These are phyloP conservation scores for Conops quadrifasciatus DNA, from an alignment of 2,888 invertebrate species.

Conservation along the genomic window DNA sequence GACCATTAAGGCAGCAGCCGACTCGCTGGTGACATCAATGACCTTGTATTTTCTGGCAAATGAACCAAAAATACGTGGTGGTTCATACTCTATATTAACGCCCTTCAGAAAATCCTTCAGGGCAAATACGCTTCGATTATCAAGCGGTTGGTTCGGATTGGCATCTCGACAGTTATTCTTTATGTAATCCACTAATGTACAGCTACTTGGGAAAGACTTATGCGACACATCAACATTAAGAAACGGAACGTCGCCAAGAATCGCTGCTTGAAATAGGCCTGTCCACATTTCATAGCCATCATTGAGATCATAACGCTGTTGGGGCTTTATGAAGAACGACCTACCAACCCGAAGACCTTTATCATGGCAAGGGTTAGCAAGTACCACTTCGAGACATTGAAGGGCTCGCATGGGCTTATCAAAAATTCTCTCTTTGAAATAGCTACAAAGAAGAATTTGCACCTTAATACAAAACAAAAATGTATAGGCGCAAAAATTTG, in stretches of 20 bases:
- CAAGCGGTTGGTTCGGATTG: constrained; percentile 17
- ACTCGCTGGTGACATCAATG: constrained; percentile 44
- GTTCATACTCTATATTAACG: constrained; percentile 54
- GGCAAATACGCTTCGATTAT: neutral
- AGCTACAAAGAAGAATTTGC: constrained; percentile 46
- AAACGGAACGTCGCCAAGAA: constrained; percentile 87
- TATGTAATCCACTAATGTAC: constrained; percentile 67
- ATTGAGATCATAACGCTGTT: constrained; percentile 67
- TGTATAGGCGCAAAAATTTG: too few species aligned
- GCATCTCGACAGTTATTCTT: constrained; percentile 49
- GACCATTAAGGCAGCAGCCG: constrained; percentile 64
- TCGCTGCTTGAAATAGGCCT: constrained; percentile 91
- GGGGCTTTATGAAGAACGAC: constrained; percentile 77
- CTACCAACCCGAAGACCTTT: constrained; percentile 64
- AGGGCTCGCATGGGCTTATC: constrained; percentile 65
- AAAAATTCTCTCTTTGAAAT: constrained; percentile 54
- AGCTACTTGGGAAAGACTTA: constrained; percentile 77
- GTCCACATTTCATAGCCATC: constrained; percentile 91
- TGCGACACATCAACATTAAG: constrained; percentile 92
- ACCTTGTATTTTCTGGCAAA: constrained; percentile 52
- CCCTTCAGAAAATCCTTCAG: constrained; percentile 49
- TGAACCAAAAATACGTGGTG: constrained; percentile 51
- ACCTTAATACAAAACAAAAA: too few species aligned
- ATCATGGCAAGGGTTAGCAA: constrained; percentile 67
- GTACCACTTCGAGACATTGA: constrained; percentile 74